A percentile compares a stretch with the other conserved stretches of the same genome.
Conservation (phyloP, 2,113 vertebrate species). For the Empidonax traillii region DNA sequence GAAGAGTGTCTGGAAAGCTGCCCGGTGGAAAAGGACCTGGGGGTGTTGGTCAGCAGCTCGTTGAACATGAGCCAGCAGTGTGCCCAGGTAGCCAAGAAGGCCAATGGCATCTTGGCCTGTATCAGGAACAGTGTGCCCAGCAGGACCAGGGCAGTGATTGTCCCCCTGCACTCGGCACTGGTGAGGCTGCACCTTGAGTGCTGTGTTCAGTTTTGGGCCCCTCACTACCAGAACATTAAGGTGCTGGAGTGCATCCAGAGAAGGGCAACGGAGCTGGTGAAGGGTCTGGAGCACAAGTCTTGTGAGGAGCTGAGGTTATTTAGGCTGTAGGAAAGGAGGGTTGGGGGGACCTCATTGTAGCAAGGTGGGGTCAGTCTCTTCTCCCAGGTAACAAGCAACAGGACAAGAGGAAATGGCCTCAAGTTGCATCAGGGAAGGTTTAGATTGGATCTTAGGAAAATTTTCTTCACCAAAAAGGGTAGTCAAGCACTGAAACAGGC, state of each 20-base stretch:
- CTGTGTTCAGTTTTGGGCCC: rapidly evolving
- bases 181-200: rapidly evolving
- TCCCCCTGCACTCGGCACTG: rapidly evolving
- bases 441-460: neutral
- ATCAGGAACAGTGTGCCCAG: neutral
- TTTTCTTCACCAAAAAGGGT: neutral
- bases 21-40: neutral
- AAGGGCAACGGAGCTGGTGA: neutral
- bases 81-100: neutral
- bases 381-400: rapidly evolving
- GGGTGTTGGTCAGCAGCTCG: too few species aligned
- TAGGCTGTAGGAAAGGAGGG: neutral
- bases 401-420: neutral
- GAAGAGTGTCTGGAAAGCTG: neutral
- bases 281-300: too few species aligned
- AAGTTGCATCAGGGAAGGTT: neutral
- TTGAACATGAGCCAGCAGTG: neutral
- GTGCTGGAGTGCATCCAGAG: rapidly evolving
- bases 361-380: neutral
- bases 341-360: neutral
- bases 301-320: neutral
- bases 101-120: neutral
- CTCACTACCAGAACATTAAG: neutral
- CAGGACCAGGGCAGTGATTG: neutral
- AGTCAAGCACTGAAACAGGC: neutral